These are phyloP conservation scores for Remorina albescens DNA, from an alignment of 2,797 vertebrate species.

Conservation along the genomic window DNA sequence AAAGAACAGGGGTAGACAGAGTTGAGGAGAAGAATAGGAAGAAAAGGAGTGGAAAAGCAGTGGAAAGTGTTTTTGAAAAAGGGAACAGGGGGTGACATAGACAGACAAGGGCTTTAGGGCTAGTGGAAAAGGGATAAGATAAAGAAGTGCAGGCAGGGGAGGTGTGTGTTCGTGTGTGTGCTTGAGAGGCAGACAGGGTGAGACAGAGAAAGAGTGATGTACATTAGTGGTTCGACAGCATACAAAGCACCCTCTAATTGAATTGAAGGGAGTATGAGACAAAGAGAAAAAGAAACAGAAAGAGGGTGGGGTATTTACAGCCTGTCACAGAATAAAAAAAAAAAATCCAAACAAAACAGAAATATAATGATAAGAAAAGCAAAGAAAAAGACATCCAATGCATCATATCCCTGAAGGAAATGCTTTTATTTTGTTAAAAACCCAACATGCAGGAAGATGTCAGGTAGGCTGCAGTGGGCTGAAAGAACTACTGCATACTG, in stretches of 20 bases:
- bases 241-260: constrained; percentile 36
- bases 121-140: constrained; percentile 70
- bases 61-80: constrained; percentile 55
- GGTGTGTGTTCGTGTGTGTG: not conserved
- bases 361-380: not conserved
- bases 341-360: no score
- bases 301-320: not conserved
- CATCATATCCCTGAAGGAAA: not conserved
- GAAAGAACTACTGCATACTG: not conserved
- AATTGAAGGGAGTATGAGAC: constrained; percentile 23
- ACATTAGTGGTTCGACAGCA: constrained; percentile 24
- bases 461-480: not conserved
- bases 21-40: not conserved
- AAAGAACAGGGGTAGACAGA: not conserved
- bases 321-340: not conserved
- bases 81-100: constrained; percentile 55
- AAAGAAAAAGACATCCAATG: not conserved
- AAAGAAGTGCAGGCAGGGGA: constrained; percentile 41
- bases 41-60: constrained; percentile 44
- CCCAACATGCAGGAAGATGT: not conserved
- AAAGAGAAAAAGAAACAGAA: not conserved
- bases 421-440: not conserved
- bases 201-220: constrained; percentile 38
- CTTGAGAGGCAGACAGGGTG: constrained; percentile 18
- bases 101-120: constrained; percentile 49